phyloP scores from a whole-genome alignment of 2,888 invertebrate genomes.

The Melieria omissa region DNA sequence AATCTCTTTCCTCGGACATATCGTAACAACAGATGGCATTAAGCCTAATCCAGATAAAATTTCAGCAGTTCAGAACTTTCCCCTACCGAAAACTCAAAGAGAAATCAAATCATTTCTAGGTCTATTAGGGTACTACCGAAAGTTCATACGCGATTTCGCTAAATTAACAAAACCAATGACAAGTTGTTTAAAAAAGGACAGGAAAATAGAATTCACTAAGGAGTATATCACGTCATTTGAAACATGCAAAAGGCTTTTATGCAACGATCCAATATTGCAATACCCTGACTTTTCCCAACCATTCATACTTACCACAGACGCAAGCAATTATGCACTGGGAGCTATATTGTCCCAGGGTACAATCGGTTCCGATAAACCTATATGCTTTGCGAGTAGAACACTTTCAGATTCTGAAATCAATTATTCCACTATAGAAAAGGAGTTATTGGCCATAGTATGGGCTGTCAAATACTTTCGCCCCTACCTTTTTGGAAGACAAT shows the following conservation, averaged over 20 bases:
- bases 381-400: conserved; percentile 11
- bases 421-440: conserved; percentile 13
- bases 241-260: conserved; percentile 40
- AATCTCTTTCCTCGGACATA: conserved; percentile 21
- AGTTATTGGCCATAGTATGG: conserved; percentile 6
- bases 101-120: conserved; percentile 30
- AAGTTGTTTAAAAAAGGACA: conserved; percentile 30
- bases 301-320: conserved; percentile 56
- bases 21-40: conserved; percentile 20
- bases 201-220: conserved; percentile 9
- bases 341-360: not conserved
- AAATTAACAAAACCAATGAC: conserved; percentile 39
- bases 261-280: conserved; percentile 23
- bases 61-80: conserved; percentile 17
- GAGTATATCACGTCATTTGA: conserved; percentile 37
- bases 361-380: not conserved
- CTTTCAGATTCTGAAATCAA: not conserved
- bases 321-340: conserved; percentile 40
- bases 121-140: not conserved
- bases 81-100: conserved; percentile 15
- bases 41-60: conserved; percentile 32
- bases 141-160: not conserved
- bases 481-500: conserved; percentile 5
- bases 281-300: conserved; percentile 30
- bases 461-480: not conserved